A percentile compares a stretch with the other conserved stretches of the same genome.
Evolutionary conservation across 2,888 invertebrate genomes (phyloP).

Genomic region (Monochamus alternatus): DNA sequence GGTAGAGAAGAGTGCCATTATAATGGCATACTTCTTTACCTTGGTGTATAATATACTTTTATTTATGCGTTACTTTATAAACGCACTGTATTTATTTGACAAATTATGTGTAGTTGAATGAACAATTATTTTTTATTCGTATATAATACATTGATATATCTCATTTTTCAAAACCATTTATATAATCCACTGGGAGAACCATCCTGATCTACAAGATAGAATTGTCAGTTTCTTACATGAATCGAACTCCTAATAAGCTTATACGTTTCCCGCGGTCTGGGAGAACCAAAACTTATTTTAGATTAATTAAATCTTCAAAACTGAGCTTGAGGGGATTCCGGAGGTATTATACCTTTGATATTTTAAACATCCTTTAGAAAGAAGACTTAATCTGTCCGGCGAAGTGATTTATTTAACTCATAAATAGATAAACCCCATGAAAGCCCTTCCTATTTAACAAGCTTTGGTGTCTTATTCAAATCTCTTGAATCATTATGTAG

Average conservation of each 20-base stretch:
- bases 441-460: conserved; percentile 4
- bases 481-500: background rate
- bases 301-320: conserved; percentile 8
- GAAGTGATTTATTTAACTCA: conserved; percentile 9
- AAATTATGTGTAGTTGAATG: too few species aligned
- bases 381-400: conserved; percentile 4
- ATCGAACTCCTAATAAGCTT: background rate
- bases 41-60: too few species aligned
- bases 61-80: too few species aligned
- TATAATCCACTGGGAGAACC: too few species aligned
- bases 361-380: conserved; percentile 8
- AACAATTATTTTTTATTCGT: too few species aligned
- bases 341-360: conserved; percentile 9
- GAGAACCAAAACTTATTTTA: background rate
- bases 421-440: conserved; percentile 6
- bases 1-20: too few species aligned
- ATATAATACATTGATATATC: too few species aligned
- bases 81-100: too few species aligned
- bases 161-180: too few species aligned
- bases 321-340: background rate
- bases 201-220: too few species aligned
- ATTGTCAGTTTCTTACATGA: background rate
- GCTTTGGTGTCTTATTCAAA: background rate
- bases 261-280: background rate
- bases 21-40: too few species aligned